A percentile compares a stretch with the other conserved stretches of the same genome.
Conservation (phyloP, 2,888 invertebrate genomes). For the Acleris laterana region DNA sequence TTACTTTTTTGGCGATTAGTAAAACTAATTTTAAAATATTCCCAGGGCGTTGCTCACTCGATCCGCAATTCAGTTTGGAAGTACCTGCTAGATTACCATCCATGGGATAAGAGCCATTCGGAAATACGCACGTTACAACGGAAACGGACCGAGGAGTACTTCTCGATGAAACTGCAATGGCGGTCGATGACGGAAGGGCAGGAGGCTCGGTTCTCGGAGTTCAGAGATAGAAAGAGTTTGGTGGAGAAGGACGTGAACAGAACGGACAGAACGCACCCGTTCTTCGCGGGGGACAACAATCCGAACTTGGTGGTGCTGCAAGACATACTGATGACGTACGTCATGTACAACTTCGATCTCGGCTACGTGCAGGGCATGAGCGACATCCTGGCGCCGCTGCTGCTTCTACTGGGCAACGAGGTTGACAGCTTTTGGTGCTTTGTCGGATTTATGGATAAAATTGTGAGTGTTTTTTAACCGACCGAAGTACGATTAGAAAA, state of each 20-base stretch:
- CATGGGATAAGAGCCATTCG: constrained; percentile 91
- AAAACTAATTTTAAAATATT: constrained; percentile 21
- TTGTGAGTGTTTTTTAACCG: constrained; percentile 85
- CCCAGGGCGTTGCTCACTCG: constrained; percentile 90
- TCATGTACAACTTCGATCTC: constrained; percentile 99
- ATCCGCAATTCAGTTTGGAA: constrained; percentile 96
- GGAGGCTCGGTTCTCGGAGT: constrained; percentile 93
- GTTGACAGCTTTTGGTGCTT: constrained; percentile 99
- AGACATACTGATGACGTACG: constrained; percentile 98
- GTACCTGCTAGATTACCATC: constrained; percentile 94
- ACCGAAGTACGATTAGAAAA: too few relatives aligned
- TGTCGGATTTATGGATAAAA: constrained; percentile 97
- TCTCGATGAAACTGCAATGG: constrained; percentile 98
- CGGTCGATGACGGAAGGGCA: constrained; percentile 93
- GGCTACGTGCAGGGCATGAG: constrained; percentile 99
- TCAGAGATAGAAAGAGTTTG: constrained; percentile 94
- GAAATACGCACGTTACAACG: constrained; percentile 89
- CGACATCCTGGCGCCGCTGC: constrained; percentile 96
- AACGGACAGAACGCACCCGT: constrained; percentile 95
- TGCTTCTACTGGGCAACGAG: constrained; percentile 95
- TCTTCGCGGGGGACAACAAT: constrained; percentile 97
- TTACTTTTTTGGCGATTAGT: neutral
- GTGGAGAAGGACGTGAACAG: constrained; percentile 99
- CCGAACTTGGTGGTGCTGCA: constrained; percentile 92
- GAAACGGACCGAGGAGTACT: constrained; percentile 93